These are phyloP conservation scores for Druon quercuslanigerum DNA, from an alignment of 1,140 invertebrate genomes.

Conservation along the genomic window DNA sequence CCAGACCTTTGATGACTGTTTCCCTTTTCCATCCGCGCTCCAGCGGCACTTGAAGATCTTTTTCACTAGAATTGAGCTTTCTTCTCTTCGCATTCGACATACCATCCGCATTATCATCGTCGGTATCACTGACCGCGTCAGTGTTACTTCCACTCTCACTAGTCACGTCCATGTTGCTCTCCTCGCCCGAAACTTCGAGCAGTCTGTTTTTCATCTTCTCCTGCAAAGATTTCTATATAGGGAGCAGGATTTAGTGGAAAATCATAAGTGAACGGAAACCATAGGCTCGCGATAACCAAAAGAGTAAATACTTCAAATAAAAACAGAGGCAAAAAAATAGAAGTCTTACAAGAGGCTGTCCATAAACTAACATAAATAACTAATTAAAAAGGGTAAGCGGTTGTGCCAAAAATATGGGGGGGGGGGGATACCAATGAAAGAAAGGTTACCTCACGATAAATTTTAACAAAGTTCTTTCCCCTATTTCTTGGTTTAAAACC, in stretches of 20 bases:
- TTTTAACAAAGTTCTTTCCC: too few relatives aligned
- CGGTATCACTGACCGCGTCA: slow-evolving; percentile 76
- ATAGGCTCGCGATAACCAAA: neutral
- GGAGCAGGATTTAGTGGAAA: slow-evolving; percentile 61
- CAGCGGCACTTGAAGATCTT: slow-evolving; percentile 83
- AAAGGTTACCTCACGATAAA: too few relatives aligned
- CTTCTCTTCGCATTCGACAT: slow-evolving; percentile 71
- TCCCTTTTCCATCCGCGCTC: slow-evolving; percentile 92
- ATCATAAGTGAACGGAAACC: slow-evolving; percentile 57
- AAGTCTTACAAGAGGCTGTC: slow-evolving; percentile 11
- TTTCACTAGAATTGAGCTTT: slow-evolving; percentile 74
- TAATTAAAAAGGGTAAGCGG: too few relatives aligned
- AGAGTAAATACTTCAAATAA: neutral
- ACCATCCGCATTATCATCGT: slow-evolving; percentile 74
- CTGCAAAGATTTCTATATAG: slow-evolving; percentile 74
- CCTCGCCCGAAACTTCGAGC: slow-evolving; percentile 77
- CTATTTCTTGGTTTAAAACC: too few relatives aligned
- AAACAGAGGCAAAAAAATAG: slow-evolving; percentile 31
- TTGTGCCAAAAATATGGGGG: too few relatives aligned
- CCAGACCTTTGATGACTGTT: slow-evolving; percentile 89
- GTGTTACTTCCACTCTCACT: slow-evolving; percentile 74
- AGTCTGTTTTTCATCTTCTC: slow-evolving; percentile 79
- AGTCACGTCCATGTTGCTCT: slow-evolving; percentile 74
- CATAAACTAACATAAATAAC: too few relatives aligned
- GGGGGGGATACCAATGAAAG: too few relatives aligned